These are phyloP conservation scores for Discoglossus pictus DNA, from an alignment of 2,797 vertebrate species.

Conservation along the genomic window DNA sequence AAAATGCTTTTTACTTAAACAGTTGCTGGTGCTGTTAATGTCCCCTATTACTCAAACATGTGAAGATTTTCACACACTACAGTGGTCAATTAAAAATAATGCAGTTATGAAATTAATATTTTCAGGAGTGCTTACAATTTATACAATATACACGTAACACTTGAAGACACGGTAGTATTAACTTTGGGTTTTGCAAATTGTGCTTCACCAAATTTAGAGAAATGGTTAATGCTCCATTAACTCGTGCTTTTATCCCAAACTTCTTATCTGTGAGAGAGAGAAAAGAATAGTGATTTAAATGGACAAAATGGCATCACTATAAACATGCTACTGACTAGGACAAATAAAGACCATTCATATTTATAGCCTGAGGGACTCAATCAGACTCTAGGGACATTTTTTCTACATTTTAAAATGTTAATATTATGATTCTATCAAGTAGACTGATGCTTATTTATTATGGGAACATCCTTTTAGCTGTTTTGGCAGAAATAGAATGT, in stretches of 20 bases:
- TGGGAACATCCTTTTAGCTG: no score
- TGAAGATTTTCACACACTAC: no score
- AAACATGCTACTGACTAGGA: background rate
- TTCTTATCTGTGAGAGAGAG: conserved; percentile 84
- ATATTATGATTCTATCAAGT: no score
- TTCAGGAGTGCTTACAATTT: conserved; percentile 84
- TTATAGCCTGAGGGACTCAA: background rate
- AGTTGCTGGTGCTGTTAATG: no score
- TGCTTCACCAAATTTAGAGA: conserved; percentile 88
- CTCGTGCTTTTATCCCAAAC: conserved; percentile 91
- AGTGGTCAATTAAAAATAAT: no score
- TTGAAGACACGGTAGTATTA: conserved; percentile 93
- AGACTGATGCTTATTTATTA: no score
- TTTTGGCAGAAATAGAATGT: no score
- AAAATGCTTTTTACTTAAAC: no score
- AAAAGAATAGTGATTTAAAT: conserved; percentile 37
- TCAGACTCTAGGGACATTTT: no score
- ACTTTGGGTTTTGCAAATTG: conserved; percentile 85
- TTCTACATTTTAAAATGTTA: no score
- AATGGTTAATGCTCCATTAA: conserved; percentile 86
- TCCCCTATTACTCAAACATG: no score
- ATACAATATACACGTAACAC: conserved; percentile 88
- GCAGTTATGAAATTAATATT: background rate
- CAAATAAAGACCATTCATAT: background rate
- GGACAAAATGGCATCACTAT: no score